phyloP scores from a whole-genome alignment of 2,888 invertebrate species.

The Lysandra coridon region DNA sequence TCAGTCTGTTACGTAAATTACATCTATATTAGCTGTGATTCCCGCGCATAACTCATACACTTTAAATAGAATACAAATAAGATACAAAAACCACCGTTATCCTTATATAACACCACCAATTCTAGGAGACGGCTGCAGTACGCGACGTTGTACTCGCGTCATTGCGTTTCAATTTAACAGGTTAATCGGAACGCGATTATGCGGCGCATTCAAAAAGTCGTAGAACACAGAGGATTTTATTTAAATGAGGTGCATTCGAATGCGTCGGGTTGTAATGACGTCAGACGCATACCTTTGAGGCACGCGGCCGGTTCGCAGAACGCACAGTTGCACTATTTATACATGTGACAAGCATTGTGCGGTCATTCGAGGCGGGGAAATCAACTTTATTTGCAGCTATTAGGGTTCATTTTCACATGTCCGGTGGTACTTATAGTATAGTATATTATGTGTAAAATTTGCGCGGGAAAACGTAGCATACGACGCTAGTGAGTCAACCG shows the following conservation, averaged over 20 bases:
- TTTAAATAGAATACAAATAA: constrained; percentile 53
- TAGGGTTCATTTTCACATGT: constrained; percentile 41
- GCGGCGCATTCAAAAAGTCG: constrained; percentile 39
- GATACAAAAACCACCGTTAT: constrained; percentile 55
- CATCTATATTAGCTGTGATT: constrained; percentile 44
- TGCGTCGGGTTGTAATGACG: constrained; percentile 55
- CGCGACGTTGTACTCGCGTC: constrained; percentile 42
- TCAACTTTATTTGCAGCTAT: constrained; percentile 39
- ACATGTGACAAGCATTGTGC: constrained; percentile 49
- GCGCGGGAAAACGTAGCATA: constrained; percentile 65
- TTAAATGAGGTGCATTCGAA: constrained; percentile 38
- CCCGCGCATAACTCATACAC: constrained; percentile 51
- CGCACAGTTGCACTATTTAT: constrained; percentile 72
- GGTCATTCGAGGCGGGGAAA: constrained; percentile 35
- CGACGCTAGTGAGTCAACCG: constrained; percentile 61
- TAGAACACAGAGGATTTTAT: constrained; percentile 35
- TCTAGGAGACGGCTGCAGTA: constrained; percentile 38
- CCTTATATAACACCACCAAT: constrained; percentile 43
- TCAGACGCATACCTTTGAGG: constrained; percentile 71
- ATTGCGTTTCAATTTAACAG: constrained; percentile 48
- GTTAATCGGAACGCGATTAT: constrained; percentile 43
- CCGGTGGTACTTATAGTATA: constrained; percentile 35
- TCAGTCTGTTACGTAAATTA: constrained; percentile 42
- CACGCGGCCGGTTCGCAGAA: constrained; percentile 66
- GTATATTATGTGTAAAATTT: constrained; percentile 49